These are phyloP conservation scores for Calephelis perditalis DNA, from an alignment of 2,888 invertebrate species.

Conservation along the genomic window DNA sequence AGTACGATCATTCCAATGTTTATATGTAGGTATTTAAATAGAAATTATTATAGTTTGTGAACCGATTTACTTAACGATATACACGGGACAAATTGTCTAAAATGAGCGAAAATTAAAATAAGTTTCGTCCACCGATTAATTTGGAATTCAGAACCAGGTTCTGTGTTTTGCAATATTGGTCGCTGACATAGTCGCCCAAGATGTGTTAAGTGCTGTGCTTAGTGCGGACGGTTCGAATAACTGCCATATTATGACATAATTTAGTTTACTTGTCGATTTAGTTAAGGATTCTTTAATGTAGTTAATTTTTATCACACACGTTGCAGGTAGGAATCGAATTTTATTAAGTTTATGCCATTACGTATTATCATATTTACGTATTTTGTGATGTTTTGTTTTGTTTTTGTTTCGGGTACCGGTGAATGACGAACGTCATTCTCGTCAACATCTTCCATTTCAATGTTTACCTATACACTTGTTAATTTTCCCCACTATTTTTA, in stretches of 20 bases:
- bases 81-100: conserved; percentile 18
- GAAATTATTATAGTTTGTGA: conserved; percentile 18
- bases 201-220: conserved; percentile 54
- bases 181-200: conserved; percentile 50
- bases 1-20: conserved; percentile 65
- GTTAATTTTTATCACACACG: conserved; percentile 60
- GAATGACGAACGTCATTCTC: conserved; percentile 42
- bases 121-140: conserved; percentile 68
- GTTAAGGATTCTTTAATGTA: conserved; percentile 61
- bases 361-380: conserved; percentile 42
- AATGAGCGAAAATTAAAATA: conserved; percentile 31
- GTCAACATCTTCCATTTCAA: conserved; percentile 41
- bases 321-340: conserved; percentile 68
- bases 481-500: conserved; percentile 57
- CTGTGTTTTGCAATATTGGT: conserved; percentile 50
- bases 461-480: conserved; percentile 59
- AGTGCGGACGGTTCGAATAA: conserved; percentile 73
- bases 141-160: conserved; percentile 67
- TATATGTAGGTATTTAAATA: conserved; percentile 41
- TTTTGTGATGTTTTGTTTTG: conserved; percentile 50
- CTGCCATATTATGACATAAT: conserved; percentile 78
- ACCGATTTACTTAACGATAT: conserved; percentile 15
- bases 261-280: conserved; percentile 67
- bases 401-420: conserved; percentile 35
- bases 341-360: conserved; percentile 55